Evolutionary conservation across 2,113 vertebrate genomes (phyloP).

Genomic region (Litocranius walleri): DNA sequence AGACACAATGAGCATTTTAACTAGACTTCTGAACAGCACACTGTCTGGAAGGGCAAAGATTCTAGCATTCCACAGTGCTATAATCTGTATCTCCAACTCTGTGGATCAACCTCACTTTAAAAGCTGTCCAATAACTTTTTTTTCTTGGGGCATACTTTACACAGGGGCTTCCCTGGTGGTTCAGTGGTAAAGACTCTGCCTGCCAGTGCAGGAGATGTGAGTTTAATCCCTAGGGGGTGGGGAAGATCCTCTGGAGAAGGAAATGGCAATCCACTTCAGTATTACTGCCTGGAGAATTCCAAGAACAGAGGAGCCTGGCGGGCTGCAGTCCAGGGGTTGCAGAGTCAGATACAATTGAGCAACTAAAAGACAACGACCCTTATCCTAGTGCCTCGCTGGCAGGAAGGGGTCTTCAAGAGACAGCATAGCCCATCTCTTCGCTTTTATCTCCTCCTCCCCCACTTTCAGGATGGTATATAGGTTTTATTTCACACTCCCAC

Average conservation of each 20-base stretch:
- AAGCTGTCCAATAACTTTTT: neutral
- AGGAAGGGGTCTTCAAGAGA: neutral
- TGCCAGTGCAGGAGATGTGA: neutral
- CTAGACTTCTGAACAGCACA: neutral
- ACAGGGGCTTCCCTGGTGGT: neutral
- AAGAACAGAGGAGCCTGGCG: neutral
- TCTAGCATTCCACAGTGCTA: too few species aligned
- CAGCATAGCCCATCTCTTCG: neutral
- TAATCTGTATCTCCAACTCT: neutral
- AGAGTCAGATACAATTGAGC: neutral
- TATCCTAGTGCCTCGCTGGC: too few species aligned
- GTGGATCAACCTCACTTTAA: neutral
- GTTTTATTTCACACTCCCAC: neutral
- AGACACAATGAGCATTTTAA: neutral
- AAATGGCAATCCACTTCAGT: neutral
- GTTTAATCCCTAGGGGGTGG: neutral
- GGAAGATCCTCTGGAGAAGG: neutral
- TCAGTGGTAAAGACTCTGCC: neutral
- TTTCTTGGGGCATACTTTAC: neutral
- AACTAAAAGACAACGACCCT: neutral
- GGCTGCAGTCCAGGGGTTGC: neutral
- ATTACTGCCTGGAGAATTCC: neutral
- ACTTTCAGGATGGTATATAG: neutral
- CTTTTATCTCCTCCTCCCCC: neutral
- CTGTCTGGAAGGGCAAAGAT: neutral